Percentiles rank a stretch among this genome's conserved stretches.
Evolutionary conservation across 2,888 invertebrate genomes (phyloP).

Genomic region (Agonopterix alstromeriana): DNA sequence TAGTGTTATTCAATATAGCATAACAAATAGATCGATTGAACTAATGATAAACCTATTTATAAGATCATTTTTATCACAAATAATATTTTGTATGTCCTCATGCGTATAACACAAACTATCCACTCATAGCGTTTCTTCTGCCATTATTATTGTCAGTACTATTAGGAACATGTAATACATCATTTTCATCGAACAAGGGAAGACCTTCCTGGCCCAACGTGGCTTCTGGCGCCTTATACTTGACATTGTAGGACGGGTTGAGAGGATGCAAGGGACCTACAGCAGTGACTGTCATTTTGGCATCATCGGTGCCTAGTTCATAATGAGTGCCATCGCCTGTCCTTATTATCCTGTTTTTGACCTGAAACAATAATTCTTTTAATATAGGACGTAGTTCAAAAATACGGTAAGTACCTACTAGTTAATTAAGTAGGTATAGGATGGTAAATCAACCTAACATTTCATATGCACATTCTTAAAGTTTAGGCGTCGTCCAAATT

Average conservation of each 20-base stretch:
- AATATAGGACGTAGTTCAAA: no score
- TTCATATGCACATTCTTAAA: no score
- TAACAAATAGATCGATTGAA: no score
- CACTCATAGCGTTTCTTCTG: background rate
- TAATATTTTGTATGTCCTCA: no score
- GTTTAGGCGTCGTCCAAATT: no score
- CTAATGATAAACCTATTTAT: no score
- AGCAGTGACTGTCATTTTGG: conserved; percentile 39
- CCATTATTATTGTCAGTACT: background rate
- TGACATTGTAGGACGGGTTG: conserved; percentile 53
- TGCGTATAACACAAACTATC: background rate
- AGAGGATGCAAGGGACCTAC: conserved; percentile 52
- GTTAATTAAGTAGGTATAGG: no score
- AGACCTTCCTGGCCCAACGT: conserved; percentile 43
- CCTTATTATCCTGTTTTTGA: conserved; percentile 74
- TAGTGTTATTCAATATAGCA: no score
- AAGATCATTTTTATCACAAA: no score
- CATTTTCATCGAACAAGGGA: conserved; percentile 48
- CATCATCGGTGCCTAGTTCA: conserved; percentile 57
- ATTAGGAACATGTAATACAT: conserved; percentile 16
- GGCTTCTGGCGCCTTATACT: conserved; percentile 32
- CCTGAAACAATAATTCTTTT: conserved; percentile 25
- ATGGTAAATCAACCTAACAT: no score
- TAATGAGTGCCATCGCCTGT: conserved; percentile 82
- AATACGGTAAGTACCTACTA: no score